A percentile compares a stretch with the other conserved stretches of the same genome.
These are phyloP conservation scores for Mycteria americana DNA, from an alignment of 2,797 vertebrate species.

Conservation along the genomic window DNA sequence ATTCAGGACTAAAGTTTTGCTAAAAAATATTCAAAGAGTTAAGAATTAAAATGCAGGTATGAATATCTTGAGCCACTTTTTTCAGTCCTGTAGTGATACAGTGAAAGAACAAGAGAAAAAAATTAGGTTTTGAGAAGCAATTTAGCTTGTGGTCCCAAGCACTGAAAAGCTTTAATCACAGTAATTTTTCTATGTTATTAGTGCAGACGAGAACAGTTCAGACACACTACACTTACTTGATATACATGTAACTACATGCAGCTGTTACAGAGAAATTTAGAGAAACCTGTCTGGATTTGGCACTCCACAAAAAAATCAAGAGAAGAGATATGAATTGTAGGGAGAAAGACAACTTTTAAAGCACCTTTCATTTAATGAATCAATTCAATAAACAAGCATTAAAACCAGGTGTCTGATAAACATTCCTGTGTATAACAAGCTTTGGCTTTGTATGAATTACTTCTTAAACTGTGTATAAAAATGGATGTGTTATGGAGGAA, in stretches of 20 bases:
- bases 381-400: background rate
- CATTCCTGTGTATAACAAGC: background rate
- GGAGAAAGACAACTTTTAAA: background rate
- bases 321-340: rapidly evolving
- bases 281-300: background rate
- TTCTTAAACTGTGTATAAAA: background rate
- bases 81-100: background rate
- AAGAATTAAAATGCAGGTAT: background rate
- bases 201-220: background rate
- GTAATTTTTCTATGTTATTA: background rate
- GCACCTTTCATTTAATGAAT: background rate
- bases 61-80: background rate
- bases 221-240: background rate
- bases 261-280: background rate
- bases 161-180: background rate
- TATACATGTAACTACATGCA: background rate
- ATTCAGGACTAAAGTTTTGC: background rate
- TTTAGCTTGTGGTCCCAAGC: background rate
- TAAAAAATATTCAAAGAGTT: background rate
- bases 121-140: background rate
- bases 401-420: background rate
- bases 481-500: background rate
- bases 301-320: background rate
- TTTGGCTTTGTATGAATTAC: background rate
- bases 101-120: background rate